phyloP scores from a whole-genome alignment of 2,797 vertebrate species.

The Mormyrops boulengeri region DNA sequence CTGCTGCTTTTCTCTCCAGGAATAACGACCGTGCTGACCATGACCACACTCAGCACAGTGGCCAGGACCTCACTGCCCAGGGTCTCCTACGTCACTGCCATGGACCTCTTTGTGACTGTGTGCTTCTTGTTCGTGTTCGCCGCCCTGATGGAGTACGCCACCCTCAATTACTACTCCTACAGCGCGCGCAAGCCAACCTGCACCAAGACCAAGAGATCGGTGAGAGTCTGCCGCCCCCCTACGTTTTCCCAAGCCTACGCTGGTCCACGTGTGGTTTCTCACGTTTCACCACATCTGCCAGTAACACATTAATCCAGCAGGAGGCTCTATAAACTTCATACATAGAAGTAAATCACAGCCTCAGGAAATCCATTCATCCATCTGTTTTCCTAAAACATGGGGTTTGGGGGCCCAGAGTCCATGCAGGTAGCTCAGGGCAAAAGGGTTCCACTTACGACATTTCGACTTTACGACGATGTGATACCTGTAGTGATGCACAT shows the following conservation, averaged over 20 bases:
- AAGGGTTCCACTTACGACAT: not conserved
- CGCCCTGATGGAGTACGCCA: constrained; percentile 93
- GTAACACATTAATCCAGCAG: not conserved
- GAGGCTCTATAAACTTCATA: not conserved
- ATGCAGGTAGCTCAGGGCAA: not conserved
- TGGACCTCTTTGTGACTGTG: constrained; percentile 95
- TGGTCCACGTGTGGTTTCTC: not conserved
- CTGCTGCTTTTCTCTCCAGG: constrained; percentile 55
- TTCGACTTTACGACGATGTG: not conserved
- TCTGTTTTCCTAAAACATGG: not conserved
- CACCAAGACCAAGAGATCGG: constrained; percentile 74
- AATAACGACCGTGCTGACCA: constrained; percentile 92
- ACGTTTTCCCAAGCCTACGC: too few species aligned
- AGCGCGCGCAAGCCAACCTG: constrained; percentile 65
- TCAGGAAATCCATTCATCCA: not conserved
- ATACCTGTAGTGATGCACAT: not conserved
- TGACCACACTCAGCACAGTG: constrained; percentile 93
- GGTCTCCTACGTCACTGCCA: constrained; percentile 91
- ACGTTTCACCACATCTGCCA: not conserved
- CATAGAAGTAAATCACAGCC: not conserved
- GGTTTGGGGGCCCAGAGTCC: not conserved
- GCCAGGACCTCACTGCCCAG: constrained; percentile 86
- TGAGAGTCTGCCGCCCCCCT: constrained; percentile 42
- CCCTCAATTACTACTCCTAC: constrained; percentile 86
- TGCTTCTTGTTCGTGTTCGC: constrained; percentile 98